Percentiles rank a stretch among this genome's conserved stretches.
These are phyloP conservation scores for Dipodomys stephensi DNA, from an alignment of 2,113 vertebrate species.

Conservation along the genomic window DNA sequence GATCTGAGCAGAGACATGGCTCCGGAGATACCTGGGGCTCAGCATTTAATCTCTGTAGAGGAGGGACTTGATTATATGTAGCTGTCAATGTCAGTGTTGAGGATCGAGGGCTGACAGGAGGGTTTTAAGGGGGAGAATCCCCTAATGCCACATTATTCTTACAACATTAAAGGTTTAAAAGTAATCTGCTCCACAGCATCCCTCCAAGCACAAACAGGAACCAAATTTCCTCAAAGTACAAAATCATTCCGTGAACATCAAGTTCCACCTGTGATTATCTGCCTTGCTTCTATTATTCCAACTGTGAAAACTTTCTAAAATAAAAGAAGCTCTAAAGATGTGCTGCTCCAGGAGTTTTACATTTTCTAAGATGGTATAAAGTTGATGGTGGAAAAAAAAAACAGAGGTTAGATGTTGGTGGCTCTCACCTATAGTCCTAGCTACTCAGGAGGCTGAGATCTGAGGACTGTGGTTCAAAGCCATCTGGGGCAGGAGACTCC, in stretches of 20 bases:
- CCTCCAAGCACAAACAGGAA: slow-evolving; percentile 40
- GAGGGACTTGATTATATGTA: neutral
- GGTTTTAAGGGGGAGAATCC: neutral
- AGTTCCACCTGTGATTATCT: neutral
- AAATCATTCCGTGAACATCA: neutral
- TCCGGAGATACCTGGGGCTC: neutral
- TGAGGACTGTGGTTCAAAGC: too few relatives aligned
- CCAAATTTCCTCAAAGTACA: slow-evolving; percentile 5
- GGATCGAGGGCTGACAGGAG: neutral
- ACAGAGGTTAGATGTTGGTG: too few relatives aligned
- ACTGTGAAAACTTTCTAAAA: neutral
- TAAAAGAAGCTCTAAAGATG: slow-evolving; percentile 35
- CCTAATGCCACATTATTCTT: slow-evolving; percentile 21
- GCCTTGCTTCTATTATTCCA: neutral
- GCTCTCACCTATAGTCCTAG: too few relatives aligned
- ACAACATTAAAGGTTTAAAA: slow-evolving; percentile 21
- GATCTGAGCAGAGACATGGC: neutral
- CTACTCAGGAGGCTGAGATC: too few relatives aligned
- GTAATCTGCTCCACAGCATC: slow-evolving; percentile 33
- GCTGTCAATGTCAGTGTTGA: neutral
- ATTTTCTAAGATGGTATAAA: slow-evolving; percentile 24
- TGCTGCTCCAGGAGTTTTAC: neutral
- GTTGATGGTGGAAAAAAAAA: neutral
- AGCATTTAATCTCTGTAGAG: neutral
- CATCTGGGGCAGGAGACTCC: too few relatives aligned